Evolutionary conservation across 2,888 invertebrate species (phyloP).

Genomic region (Vandiemenella viatica): DNA sequence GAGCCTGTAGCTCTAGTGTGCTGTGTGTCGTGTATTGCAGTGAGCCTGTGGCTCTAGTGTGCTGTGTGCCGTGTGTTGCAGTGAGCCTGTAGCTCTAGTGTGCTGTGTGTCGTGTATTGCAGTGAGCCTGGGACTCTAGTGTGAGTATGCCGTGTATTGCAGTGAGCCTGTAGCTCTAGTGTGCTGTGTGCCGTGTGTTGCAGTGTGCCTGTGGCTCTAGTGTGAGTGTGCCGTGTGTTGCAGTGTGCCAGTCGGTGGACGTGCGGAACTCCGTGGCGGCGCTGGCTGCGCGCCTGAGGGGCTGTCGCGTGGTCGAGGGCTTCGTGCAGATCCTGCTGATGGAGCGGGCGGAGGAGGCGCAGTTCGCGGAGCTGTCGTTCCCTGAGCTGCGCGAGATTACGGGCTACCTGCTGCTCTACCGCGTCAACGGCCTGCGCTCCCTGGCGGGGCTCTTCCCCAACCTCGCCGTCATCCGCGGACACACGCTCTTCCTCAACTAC

Average conservation of each 20-base stretch:
- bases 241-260: conserved; percentile 65
- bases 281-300: conserved; percentile 44
- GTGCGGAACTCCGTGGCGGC: conserved; percentile 49
- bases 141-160: too few relatives aligned
- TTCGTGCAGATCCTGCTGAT: conserved; percentile 74
- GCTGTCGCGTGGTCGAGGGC: conserved; percentile 88
- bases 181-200: too few relatives aligned
- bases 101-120: too few relatives aligned
- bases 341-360: conserved; percentile 45
- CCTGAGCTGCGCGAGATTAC: conserved; percentile 83
- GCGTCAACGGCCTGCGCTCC: conserved; percentile 61
- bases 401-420: conserved; percentile 72
- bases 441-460: conserved; percentile 86
- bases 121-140: too few relatives aligned
- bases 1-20: too few relatives aligned
- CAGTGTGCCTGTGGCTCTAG: too few relatives aligned
- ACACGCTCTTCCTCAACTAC: conserved; percentile 62
- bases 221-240: too few relatives aligned
- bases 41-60: too few relatives aligned
- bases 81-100: too few relatives aligned
- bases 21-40: too few relatives aligned
- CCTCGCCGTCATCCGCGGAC: conserved; percentile 81
- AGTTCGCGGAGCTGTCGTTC: conserved; percentile 54
- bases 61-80: too few relatives aligned
- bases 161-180: too few relatives aligned